Evolutionary conservation across 2,888 invertebrate genomes (phyloP), one percentile per base, ranked within the genome.

Genomic region (Amblyjoppa proteus): DNA sequence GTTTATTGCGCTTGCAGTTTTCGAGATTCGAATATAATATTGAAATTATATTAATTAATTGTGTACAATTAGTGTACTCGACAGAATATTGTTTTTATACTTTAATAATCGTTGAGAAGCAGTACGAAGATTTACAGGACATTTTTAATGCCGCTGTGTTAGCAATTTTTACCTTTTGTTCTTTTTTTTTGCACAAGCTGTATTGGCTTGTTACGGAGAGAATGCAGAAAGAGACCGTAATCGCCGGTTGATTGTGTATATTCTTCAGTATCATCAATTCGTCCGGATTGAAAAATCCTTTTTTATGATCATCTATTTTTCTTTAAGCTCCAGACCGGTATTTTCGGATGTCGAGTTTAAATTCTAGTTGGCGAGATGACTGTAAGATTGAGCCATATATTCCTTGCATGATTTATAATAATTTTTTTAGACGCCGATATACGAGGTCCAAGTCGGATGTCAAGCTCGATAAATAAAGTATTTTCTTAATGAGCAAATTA

Each of bases 321-420:
- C 87, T 87, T 83, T 89, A 90, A 53, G 84, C 85, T 28, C 49
- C 86, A 90, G 80, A 41, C 73, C 74, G 20, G 81, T 83, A 7
- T 25, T 64, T 11, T 88, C 68, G 68, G 85, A 79, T 0, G 88
- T 87, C 51, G 81, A 73, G 56, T 74, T 74, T 73, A 81, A 81
- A 45, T 84, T 81, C 38, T 13, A 13, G 7, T 81, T 25, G 51
- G 74, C 68, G 11, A 84, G 5, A 28, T 68, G 73, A 61, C 81
- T 84, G 77, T n/a, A 58, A 76, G 56, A 70, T 81, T 3, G 3
- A 49, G 45, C 34, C 3, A 61, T 69, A 34, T 61, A 41, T 41
- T 41, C 2, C 11, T 28, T 45, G 25, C 28, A 11, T 45, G n/a
- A 25, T 20, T 25, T 20, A 45, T 6, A 9, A 31, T 31, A 49